These are phyloP conservation scores for Poeciliopsis retropinna DNA, from an alignment of 2,113 vertebrate species.

Conservation along the genomic window DNA sequence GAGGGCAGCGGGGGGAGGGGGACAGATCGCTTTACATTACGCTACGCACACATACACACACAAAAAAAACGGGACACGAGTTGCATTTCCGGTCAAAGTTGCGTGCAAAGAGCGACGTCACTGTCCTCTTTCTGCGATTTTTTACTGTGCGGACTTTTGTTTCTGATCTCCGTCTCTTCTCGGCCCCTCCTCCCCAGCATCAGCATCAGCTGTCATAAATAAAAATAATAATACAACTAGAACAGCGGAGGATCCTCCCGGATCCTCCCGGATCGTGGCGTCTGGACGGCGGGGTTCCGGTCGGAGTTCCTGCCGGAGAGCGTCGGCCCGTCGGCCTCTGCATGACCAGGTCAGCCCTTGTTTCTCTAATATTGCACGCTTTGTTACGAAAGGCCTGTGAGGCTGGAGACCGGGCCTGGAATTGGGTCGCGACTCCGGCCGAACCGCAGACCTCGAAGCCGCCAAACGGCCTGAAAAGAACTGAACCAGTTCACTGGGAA, in stretches of 20 bases:
- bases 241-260: not conserved
- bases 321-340: constrained; percentile 8
- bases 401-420: constrained; percentile 31
- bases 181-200: not conserved
- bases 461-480: not conserved
- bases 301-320: constrained; percentile 12
- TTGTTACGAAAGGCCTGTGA: constrained; percentile 57
- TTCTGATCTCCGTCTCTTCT: not conserved
- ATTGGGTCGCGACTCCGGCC: not conserved
- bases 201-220: too few species aligned
- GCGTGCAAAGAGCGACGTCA: constrained; percentile 35
- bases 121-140: constrained; percentile 46
- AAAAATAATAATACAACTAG: too few species aligned
- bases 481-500: not conserved
- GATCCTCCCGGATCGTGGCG: too few species aligned
- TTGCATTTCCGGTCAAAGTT: constrained; percentile 84
- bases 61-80: constrained; percentile 85
- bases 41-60: constrained; percentile 85
- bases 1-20: constrained; percentile 31
- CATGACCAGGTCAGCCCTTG: constrained; percentile 69
- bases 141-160: constrained; percentile 3
- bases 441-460: constrained; percentile 6
- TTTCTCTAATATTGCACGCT: constrained; percentile 78
- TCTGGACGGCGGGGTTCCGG: not conserved
- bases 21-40: constrained; percentile 83